Conservation (phyloP, 2,888 invertebrate genomes). For the Ormyrus thymus region DNA sequence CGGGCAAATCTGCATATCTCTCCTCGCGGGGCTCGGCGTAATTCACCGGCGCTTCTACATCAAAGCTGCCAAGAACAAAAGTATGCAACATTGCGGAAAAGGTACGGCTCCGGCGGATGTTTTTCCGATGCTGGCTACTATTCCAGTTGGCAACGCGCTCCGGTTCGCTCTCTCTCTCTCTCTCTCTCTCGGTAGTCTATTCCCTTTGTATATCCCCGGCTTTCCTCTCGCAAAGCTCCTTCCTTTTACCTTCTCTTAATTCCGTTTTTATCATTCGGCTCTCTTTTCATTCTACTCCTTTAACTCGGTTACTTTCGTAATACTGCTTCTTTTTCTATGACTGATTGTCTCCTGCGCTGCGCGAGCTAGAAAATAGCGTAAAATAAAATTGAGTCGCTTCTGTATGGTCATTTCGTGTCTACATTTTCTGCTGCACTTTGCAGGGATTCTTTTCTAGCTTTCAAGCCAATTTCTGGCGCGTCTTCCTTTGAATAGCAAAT, state of each 20-base stretch:
- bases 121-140: conserved; percentile 23
- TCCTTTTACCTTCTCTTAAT: conserved; percentile 2
- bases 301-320: conserved; percentile 23
- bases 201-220: conserved; percentile 17
- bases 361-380: background rate
- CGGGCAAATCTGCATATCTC: conserved; percentile 11
- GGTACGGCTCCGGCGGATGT: background rate
- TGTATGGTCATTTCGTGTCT: conserved; percentile 22
- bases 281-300: background rate
- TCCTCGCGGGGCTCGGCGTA: background rate
- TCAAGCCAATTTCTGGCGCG: conserved; percentile 23
- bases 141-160: conserved; percentile 24
- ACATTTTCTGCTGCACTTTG: conserved; percentile 28
- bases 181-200: conserved; percentile 18
- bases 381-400: conserved; percentile 24
- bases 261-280: background rate
- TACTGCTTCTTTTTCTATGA: conserved; percentile 11
- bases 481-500: conserved; percentile 37
- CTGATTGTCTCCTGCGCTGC: conserved; percentile 14
- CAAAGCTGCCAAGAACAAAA: conserved; percentile 41
- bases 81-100: conserved; percentile 1
- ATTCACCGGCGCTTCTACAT: background rate
- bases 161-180: background rate
- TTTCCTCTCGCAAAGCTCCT: background rate
- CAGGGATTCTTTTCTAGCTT: conserved; percentile 12